Percentiles rank a stretch among this genome's conserved stretches.
Evolutionary conservation across 2,888 invertebrate species (phyloP).

Genomic region (Ormyrus rosae): DNA sequence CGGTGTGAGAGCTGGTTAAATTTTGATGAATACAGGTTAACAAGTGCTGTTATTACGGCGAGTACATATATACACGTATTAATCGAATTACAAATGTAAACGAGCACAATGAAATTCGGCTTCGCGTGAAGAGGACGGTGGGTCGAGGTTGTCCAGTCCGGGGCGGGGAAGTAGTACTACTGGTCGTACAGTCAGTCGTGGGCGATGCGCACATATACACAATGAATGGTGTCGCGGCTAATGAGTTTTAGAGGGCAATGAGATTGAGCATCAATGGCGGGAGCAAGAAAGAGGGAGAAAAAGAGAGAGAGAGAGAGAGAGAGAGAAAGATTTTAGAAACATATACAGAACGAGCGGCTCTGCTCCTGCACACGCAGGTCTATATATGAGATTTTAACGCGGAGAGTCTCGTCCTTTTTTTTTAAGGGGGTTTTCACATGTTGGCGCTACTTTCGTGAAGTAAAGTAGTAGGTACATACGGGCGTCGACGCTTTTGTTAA

Average conservation of each 20-base stretch:
- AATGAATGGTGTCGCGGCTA: background rate
- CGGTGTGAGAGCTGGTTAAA: conserved; percentile 36
- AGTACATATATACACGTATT: conserved; percentile 2
- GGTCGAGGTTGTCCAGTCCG: background rate
- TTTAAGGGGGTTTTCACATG: background rate
- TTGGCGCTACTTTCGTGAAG: background rate
- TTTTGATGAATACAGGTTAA: conserved; percentile 33
- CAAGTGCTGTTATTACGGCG: conserved; percentile 23
- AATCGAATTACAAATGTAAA: conserved; percentile 38
- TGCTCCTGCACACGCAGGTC: background rate
- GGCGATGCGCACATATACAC: background rate
- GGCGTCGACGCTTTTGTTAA: conserved; percentile 43
- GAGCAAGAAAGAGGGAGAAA: conserved; percentile 8
- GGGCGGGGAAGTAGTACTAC: background rate
- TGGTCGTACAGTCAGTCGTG: background rate
- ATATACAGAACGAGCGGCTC: background rate
- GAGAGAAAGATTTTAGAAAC: background rate
- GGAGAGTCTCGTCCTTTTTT: conserved; percentile 25
- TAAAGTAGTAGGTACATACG: conserved; percentile 16
- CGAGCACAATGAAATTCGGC: conserved; percentile 8
- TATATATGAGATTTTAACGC: background rate
- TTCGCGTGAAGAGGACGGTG: conserved; percentile 9
- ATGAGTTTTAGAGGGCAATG: conserved; percentile 23
- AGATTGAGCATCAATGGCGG: background rate
- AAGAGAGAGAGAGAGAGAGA: conserved; percentile 6